Evolutionary conservation across 2,888 invertebrate genomes (phyloP).

Genomic region (Drosophila parthenogenetica): DNA sequence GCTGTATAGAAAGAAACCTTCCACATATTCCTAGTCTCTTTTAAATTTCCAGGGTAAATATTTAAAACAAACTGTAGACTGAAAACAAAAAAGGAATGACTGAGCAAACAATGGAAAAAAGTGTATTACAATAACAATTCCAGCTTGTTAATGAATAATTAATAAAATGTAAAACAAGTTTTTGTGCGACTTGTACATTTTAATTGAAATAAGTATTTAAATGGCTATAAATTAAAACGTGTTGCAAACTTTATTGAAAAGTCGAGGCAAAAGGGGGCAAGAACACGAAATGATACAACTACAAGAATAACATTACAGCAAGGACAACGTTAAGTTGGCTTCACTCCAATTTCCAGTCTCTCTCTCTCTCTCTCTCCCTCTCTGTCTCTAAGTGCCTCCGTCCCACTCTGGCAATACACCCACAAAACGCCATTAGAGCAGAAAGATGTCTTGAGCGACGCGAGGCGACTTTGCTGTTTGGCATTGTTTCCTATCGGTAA

Average conservation of each 20-base stretch:
- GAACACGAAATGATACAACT: conserved; percentile 15
- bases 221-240: conserved; percentile 64
- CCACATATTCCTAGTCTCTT: too few relatives aligned
- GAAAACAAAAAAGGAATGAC: not conserved
- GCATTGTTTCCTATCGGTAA: conserved; percentile 69
- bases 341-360: not conserved
- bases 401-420: conserved; percentile 17
- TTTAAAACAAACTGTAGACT: conserved; percentile 1
- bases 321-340: conserved; percentile 33
- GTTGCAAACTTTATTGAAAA: conserved; percentile 15
- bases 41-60: not conserved
- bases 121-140: conserved; percentile 18
- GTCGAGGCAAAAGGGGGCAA: conserved; percentile 15
- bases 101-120: conserved; percentile 17
- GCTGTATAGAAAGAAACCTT: too few relatives aligned
- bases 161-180: conserved; percentile 53
- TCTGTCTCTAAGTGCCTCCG: not conserved
- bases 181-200: conserved; percentile 41
- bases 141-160: conserved; percentile 60
- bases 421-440: conserved; percentile 60
- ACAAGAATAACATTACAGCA: conserved; percentile 32
- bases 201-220: conserved; percentile 78
- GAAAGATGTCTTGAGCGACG: conserved; percentile 36
- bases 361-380: too few relatives aligned
- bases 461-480: conserved; percentile 24